A percentile compares a stretch with the other conserved stretches of the same genome.
Conservation (phyloP, 2,888 invertebrate genomes). For the Trachelus tabidus region DNA sequence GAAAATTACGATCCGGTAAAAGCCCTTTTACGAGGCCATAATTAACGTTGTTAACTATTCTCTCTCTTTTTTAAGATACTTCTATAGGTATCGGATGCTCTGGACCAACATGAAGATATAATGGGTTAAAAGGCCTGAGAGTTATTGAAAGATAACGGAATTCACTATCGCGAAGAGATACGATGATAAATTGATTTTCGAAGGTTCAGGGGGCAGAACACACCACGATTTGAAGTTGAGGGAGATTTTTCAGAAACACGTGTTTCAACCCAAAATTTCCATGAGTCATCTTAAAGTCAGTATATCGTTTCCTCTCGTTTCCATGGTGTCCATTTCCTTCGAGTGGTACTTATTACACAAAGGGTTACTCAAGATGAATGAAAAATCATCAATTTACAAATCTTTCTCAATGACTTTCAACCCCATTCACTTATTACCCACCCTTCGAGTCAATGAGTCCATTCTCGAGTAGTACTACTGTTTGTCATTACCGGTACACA, state of each 20-base stretch:
- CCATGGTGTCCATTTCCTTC: not conserved
- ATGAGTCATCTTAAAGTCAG: not conserved
- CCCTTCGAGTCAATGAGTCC: not conserved
- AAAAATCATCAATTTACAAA: not conserved
- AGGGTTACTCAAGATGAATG: not conserved
- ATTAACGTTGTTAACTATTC: constrained; percentile 39
- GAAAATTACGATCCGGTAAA: constrained; percentile 49
- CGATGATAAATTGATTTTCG: not conserved
- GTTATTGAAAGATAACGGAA: constrained; percentile 4
- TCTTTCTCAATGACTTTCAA: not conserved
- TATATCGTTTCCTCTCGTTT: not conserved
- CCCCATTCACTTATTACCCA: not conserved
- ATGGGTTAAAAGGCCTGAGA: not conserved
- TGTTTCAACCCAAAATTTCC: not conserved
- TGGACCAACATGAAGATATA: not conserved
- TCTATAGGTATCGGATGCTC: not conserved
- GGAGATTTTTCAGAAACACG: not conserved
- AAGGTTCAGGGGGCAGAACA: not conserved
- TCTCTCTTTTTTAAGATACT: constrained; percentile 2
- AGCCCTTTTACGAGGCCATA: constrained; percentile 47
- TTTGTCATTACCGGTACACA: not conserved
- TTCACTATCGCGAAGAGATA: not conserved
- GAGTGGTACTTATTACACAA: not conserved
- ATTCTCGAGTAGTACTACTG: not conserved
- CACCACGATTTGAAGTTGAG: not conserved